phyloP scores from a whole-genome alignment of 2,113 vertebrate species.

The Dipodomys spectabilis region DNA sequence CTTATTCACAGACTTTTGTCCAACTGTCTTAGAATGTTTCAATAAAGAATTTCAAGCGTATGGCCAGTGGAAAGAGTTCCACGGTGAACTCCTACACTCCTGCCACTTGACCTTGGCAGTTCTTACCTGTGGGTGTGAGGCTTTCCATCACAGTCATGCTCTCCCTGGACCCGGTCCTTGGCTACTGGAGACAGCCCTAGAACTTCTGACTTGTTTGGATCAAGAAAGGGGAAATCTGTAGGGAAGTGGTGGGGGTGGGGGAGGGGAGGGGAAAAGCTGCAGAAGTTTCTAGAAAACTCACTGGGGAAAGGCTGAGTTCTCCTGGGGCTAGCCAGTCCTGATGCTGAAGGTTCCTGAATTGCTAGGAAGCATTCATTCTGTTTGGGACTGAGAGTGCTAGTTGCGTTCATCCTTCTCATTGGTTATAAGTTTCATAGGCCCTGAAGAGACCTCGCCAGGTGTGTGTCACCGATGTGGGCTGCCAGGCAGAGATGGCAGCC shows the following conservation, averaged over 20 bases:
- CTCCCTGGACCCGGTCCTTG: background rate
- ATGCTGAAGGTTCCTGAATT: background rate
- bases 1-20: too few species aligned
- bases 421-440: background rate
- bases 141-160: accelerated
- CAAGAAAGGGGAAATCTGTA: background rate
- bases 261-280: accelerated
- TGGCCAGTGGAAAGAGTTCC: background rate
- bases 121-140: background rate
- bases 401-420: background rate
- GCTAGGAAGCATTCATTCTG: background rate
- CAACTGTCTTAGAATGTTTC: background rate
- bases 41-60: background rate
- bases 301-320: background rate
- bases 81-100: accelerated
- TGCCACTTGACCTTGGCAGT: too few species aligned
- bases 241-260: too few species aligned
- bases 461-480: background rate
- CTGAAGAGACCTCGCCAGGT: background rate
- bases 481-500: background rate
- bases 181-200: background rate
- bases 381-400: background rate
- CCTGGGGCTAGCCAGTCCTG: background rate
- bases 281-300: background rate
- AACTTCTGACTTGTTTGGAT: background rate